Conservation (phyloP, 2,888 invertebrate species). For the Drosophila bunnanda region DNA sequence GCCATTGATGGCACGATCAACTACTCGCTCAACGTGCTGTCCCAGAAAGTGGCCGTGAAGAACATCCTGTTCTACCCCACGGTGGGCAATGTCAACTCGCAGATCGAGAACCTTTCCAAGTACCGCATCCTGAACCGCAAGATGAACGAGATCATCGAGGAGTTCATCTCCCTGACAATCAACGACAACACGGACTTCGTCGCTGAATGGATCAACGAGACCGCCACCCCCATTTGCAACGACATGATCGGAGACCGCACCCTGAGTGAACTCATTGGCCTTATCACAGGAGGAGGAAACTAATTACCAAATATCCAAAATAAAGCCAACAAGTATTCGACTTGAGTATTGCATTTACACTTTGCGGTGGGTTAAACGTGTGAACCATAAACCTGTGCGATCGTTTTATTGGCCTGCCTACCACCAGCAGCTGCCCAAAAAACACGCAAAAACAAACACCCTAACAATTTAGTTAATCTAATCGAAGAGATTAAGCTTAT, state of each 20-base stretch:
- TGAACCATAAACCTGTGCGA: conserved; percentile 36
- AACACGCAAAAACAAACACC: conserved; percentile 30
- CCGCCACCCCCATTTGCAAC: conserved; percentile 68
- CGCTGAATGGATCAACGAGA: conserved; percentile 58
- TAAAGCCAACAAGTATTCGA: conserved; percentile 16
- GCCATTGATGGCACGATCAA: conserved; percentile 61
- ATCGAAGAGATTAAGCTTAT: conserved; percentile 55
- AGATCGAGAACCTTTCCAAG: conserved; percentile 76
- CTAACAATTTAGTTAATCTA: conserved; percentile 54
- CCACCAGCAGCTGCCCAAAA: conserved; percentile 27
- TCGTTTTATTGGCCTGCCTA: conserved; percentile 22
- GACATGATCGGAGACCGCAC: conserved; percentile 69
- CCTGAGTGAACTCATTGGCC: conserved; percentile 68
- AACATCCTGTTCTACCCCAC: conserved; percentile 59
- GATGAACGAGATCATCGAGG: conserved; percentile 79
- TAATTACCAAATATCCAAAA: conserved; percentile 26
- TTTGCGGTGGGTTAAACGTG: conserved; percentile 4
- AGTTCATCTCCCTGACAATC: conserved; percentile 70
- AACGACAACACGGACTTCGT: conserved; percentile 80
- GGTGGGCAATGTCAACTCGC: conserved; percentile 72
- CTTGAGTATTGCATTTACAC: neutral
- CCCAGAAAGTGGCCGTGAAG: conserved; percentile 63
- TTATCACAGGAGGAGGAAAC: conserved; percentile 55
- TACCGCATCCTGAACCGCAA: conserved; percentile 73
- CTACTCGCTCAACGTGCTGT: conserved; percentile 65